phyloP scores from a whole-genome alignment of 1,140 invertebrate species.

The Pseudomyrmex cubaensis region DNA sequence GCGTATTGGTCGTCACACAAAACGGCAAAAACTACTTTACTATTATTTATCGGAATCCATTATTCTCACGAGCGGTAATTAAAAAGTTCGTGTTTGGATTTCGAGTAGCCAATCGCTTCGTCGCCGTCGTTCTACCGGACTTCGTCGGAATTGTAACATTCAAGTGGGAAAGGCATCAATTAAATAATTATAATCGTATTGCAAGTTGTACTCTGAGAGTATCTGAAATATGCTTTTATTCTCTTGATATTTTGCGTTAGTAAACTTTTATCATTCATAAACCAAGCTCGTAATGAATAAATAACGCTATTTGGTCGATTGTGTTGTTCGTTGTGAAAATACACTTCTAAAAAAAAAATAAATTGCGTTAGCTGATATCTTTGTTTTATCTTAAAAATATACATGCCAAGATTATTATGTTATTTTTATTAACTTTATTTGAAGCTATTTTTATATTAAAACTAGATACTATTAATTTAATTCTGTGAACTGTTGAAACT shows the following conservation, averaged over 20 bases:
- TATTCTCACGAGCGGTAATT: conserved; percentile 52
- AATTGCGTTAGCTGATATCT: neutral
- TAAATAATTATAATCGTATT: conserved; percentile 41
- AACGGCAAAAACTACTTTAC: conserved; percentile 49
- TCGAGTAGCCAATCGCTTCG: conserved; percentile 19
- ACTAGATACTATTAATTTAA: too few species aligned
- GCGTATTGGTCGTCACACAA: conserved; percentile 33
- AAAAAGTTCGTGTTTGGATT: conserved; percentile 56
- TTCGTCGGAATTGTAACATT: conserved; percentile 33
- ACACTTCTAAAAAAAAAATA: too few species aligned
- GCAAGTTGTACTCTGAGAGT: neutral
- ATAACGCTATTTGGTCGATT: neutral
- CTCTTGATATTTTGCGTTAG: conserved; percentile 25
- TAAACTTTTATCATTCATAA: conserved; percentile 20
- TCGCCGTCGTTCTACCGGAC: neutral
- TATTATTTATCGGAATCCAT: conserved; percentile 56
- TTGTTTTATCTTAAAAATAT: conserved; percentile 15
- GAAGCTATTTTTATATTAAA: too few species aligned
- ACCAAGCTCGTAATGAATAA: neutral
- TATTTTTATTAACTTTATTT: too few species aligned
- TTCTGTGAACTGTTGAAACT: too few species aligned
- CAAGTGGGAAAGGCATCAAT: conserved; percentile 28
- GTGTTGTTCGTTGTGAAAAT: neutral
- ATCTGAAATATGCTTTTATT: neutral
- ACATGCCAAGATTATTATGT: neutral